Conservation (phyloP, 23 tunicate genomes). For the Botrylloides violaceus region DNA sequence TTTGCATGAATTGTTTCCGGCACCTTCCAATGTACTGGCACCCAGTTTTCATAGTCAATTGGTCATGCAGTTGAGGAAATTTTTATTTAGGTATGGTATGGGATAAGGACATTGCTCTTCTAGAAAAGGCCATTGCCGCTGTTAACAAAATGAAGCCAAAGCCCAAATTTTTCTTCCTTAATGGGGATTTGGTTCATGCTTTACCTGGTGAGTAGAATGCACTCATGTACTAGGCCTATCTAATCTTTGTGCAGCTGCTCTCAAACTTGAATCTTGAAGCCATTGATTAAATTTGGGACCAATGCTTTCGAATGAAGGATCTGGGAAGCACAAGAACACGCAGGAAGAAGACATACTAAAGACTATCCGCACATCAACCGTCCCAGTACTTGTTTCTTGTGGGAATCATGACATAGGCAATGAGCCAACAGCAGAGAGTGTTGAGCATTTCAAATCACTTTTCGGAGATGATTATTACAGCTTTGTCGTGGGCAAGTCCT, state of each 20-base stretch:
- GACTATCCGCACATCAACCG: constrained; percentile 23
- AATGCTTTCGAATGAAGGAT: no score
- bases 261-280: no score
- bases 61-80: no score
- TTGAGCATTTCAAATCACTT: constrained; percentile 25
- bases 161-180: constrained; percentile 61
- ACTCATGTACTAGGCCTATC: no score
- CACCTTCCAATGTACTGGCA: no score
- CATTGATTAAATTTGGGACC: no score
- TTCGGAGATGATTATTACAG: constrained; percentile 87
- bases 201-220: constrained; percentile 60
- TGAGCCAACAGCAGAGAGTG: constrained; percentile 42
- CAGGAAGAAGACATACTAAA: constrained; percentile 36
- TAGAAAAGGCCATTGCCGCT: constrained; percentile 24
- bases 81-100: no score
- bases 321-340: background rate
- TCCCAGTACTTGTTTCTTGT: constrained; percentile 59
- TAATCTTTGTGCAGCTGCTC: no score
- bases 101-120: no score
- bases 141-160: constrained; percentile 43
- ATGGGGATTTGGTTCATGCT: constrained; percentile 70
- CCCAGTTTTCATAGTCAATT: no score
- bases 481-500: constrained; percentile 68
- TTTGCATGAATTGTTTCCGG: no score
- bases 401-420: constrained; percentile 93